Base-by-base conservation (phyloP, 2,797 vertebrate genomes). In the Anomalospiza imberbis region DNA sequence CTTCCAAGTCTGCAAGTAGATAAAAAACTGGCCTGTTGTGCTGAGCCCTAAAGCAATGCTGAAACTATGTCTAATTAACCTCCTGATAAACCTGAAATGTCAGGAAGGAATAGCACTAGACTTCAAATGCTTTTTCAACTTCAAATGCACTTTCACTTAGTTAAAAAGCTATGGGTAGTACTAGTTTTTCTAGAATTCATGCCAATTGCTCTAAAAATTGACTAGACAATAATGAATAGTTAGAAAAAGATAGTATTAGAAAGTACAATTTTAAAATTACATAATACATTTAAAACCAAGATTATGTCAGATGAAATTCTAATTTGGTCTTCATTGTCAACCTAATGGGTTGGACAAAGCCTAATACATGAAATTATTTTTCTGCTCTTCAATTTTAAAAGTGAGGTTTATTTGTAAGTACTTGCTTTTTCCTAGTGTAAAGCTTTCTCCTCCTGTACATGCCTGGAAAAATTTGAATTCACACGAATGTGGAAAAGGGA, bases 41-140 rank as follows among this genome's bases (percentile, higher is more conserved):
- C 48, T 95, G 53, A 90, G 88, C 87, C 88, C 88, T 83, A 54
- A 75, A 96, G 95, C 91, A 22, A 80, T 47, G 65, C 66, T 89
- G 81, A 93, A 94, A 97, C 85, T 76, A 44, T 93, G 75, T 94
- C 92, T 97, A 97, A 98, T 98, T 97, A 97, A 97, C 93, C 94
- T 97, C 94, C 93, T 76, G 95, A 97, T 95, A 97, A 97, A 96
- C 24, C 2, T 92, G 87, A 96, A 96, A 97, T 96, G 82, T 97
- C 95, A 96, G 78, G 58, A 91, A 96, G 80, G 88, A 85, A 54
- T 93, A 96, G 83, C 65, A 88, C 53, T 72, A 80, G 90, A 95
- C 51, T 76, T 92, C 73, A 89, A 88, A 86, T 5, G 42, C 34
- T 75, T 91, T 96, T 42, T 42, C 42, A 42, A 95, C 51, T 75